Evolutionary conservation across 2,888 invertebrate genomes (phyloP).

Genomic region (Dexiosoma caninum): DNA sequence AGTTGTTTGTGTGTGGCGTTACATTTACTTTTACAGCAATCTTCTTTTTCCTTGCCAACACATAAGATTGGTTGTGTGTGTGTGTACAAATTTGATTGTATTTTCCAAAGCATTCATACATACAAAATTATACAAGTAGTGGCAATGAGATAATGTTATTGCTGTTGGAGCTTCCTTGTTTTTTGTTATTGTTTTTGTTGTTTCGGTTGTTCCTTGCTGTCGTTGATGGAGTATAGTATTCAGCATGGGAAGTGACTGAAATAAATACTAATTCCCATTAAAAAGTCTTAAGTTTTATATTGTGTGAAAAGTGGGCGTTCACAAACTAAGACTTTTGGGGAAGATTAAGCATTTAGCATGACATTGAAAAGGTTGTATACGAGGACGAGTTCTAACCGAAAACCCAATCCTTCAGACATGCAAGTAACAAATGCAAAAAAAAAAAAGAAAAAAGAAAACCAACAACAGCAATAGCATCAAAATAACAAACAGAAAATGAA

Average conservation of each 20-base stretch:
- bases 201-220: conserved; percentile 2
- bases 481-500: background rate
- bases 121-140: conserved; percentile 25
- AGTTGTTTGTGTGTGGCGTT: conserved; percentile 45
- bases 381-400: conserved; percentile 35
- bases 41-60: no score
- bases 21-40: conserved; percentile 4
- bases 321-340: conserved; percentile 52
- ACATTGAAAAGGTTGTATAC: conserved; percentile 62
- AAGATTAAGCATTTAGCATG: conserved; percentile 64
- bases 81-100: conserved; percentile 16
- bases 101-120: conserved; percentile 14
- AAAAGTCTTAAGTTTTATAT: conserved; percentile 56
- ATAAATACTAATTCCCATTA: conserved; percentile 62
- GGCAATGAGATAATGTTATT: conserved; percentile 56
- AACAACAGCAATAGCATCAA: no score
- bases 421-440: conserved; percentile 1
- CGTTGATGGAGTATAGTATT: conserved; percentile 10
- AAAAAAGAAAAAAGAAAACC: no score
- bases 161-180: no score
- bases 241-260: conserved; percentile 36
- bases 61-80: background rate
- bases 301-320: conserved; percentile 62
- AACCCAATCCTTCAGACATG: conserved; percentile 26
- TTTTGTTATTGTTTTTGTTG: background rate